A percentile compares a stretch with the other conserved stretches of the same genome.
Conservation (phyloP, 2,888 invertebrate genomes). For the Thecophora atra region DNA sequence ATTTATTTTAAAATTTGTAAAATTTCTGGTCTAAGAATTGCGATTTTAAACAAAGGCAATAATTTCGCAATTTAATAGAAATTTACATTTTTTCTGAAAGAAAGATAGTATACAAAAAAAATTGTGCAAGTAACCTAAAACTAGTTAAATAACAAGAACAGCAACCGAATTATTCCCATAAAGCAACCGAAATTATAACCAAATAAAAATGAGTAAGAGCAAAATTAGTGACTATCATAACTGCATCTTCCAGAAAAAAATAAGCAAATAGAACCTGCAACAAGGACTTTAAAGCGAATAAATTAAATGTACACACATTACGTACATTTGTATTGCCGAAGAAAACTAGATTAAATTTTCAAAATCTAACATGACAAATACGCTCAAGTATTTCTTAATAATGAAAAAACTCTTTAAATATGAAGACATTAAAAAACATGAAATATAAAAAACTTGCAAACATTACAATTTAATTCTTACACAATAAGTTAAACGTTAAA, state of each 20-base stretch:
- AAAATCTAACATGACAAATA: neutral
- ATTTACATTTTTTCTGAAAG: neutral
- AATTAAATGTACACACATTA: neutral
- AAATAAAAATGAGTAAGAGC: conserved; percentile 51
- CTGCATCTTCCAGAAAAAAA: conserved; percentile 63
- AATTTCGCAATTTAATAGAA: neutral
- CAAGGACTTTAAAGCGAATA: conserved; percentile 41
- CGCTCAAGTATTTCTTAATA: neutral
- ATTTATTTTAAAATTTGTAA: too few relatives aligned
- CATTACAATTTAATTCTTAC: too few relatives aligned
- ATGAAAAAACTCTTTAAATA: neutral
- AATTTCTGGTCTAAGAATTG: too few relatives aligned
- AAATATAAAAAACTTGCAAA: neutral
- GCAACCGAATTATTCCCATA: neutral
- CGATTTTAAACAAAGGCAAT: neutral
- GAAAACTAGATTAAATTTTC: conserved; percentile 16
- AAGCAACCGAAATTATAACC: conserved; percentile 18
- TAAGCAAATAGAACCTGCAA: conserved; percentile 52
- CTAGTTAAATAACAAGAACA: neutral
- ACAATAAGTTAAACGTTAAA: too few relatives aligned
- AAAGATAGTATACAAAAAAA: neutral
- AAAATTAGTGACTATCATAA: conserved; percentile 66
- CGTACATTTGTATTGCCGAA: neutral
- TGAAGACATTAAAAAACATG: neutral
- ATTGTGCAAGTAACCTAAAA: neutral